Evolutionary conservation across 1,140 invertebrate species (phyloP).

Genomic region (Drosophila kepulauana): DNA sequence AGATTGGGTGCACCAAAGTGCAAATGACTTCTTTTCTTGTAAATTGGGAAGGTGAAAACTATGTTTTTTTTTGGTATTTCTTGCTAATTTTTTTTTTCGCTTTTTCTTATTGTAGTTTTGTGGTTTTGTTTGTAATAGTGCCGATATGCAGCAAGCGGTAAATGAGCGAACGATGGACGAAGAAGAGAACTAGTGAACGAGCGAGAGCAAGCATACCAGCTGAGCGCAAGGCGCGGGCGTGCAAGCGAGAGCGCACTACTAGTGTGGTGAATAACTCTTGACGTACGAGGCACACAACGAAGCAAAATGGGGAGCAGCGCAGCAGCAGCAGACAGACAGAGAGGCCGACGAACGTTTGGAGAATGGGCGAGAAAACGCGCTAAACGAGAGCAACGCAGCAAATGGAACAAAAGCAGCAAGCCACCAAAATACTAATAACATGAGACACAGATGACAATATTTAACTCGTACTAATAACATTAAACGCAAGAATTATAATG

Average conservation of each 20-base stretch:
- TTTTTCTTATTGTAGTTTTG: constrained; percentile 8
- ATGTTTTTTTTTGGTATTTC: neutral
- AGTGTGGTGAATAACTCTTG: constrained; percentile 49
- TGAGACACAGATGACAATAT: constrained; percentile 54
- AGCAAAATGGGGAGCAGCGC: too few species aligned
- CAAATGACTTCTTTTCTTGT: neutral
- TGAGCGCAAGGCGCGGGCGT: constrained; percentile 22
- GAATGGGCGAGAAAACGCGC: constrained; percentile 51
- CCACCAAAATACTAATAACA: constrained; percentile 76
- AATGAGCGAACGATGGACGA: constrained; percentile 37
- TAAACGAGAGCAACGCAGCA: constrained; percentile 45
- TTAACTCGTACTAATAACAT: constrained; percentile 60
- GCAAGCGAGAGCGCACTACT: constrained; percentile 31
- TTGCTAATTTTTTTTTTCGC: constrained; percentile 14
- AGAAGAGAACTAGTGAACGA: constrained; percentile 27
- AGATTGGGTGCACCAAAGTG: neutral
- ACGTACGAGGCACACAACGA: too few species aligned
- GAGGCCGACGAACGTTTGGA: constrained; percentile 51
- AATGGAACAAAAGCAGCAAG: constrained; percentile 46
- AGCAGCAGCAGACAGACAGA: constrained; percentile 26
- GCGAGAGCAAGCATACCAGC: constrained; percentile 43
- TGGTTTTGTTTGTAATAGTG: constrained; percentile 4
- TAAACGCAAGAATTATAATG: constrained; percentile 50
- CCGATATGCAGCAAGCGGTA: constrained; percentile 49
- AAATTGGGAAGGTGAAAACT: too few species aligned